Conservation (phyloP, 92 coral and sea anemone genomes). For the Bergia puertoricense region DNA sequence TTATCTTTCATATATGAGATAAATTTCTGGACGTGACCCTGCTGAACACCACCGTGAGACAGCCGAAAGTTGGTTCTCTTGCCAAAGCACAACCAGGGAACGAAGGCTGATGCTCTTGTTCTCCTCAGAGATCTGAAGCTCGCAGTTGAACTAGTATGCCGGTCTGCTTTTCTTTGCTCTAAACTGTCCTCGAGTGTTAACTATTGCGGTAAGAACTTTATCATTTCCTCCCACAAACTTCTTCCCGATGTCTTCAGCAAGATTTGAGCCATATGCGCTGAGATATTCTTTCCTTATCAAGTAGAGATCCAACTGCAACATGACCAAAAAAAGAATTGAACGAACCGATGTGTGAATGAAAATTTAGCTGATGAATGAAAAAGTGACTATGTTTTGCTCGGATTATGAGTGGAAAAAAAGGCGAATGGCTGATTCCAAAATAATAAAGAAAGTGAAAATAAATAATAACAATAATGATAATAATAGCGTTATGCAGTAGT, state of each 20-base stretch:
- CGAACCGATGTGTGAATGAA: not conserved
- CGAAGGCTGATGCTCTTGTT: not conserved
- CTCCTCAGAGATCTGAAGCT: not conserved
- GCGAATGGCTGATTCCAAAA: not conserved
- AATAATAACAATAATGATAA: no score
- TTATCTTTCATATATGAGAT: not conserved
- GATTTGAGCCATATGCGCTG: slow-evolving; percentile 35
- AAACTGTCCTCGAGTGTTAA: slow-evolving; percentile 18
- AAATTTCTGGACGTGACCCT: not conserved
- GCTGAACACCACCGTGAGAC: not conserved
- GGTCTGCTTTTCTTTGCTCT: slow-evolving; percentile 7
- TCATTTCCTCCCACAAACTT: slow-evolving; percentile 26
- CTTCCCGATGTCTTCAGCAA: slow-evolving; percentile 8
- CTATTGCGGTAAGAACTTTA: slow-evolving; percentile 14
- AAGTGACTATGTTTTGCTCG: not conserved
- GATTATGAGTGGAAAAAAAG: not conserved
- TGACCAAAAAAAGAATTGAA: not conserved
- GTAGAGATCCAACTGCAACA: slow-evolving; percentile 11
- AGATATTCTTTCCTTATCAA: slow-evolving; percentile 21
- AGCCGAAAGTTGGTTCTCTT: not conserved
- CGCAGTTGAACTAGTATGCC: not conserved
- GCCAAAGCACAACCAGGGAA: not conserved
- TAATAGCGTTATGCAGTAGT: no score
- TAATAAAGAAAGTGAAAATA: not conserved
- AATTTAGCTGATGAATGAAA: not conserved